Evolutionary conservation across 1,140 invertebrate species (phyloP).

Genomic region (Drosophila varians): DNA sequence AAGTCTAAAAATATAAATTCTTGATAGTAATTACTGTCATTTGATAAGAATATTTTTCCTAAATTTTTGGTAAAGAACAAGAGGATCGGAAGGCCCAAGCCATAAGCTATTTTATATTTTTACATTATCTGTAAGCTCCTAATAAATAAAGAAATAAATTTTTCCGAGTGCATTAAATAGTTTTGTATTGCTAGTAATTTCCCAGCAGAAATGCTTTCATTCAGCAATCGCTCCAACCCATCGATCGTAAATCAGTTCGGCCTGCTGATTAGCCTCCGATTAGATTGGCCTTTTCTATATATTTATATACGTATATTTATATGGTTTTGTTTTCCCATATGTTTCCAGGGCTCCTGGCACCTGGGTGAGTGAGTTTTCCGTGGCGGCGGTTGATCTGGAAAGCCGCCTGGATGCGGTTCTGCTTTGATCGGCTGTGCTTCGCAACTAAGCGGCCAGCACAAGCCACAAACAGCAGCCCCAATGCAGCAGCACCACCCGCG

Average conservation of each 20-base stretch:
- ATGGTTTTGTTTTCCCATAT: background rate
- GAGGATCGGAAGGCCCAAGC: too few relatives aligned
- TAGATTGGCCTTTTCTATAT: conserved; percentile 15
- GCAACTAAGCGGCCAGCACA: conserved; percentile 91
- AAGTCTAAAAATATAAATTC: too few relatives aligned
- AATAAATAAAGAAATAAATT: too few relatives aligned
- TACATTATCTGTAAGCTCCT: too few relatives aligned
- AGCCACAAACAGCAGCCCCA: conserved; percentile 31
- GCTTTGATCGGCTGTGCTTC: conserved; percentile 93
- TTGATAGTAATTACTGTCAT: too few relatives aligned
- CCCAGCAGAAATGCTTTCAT: too few relatives aligned
- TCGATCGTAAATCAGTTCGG: conserved; percentile 46
- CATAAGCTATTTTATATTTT: too few relatives aligned
- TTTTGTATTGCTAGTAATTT: too few relatives aligned
- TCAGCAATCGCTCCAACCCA: conserved; percentile 10
- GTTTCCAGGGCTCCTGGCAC: conserved; percentile 49
- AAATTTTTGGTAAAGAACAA: too few relatives aligned
- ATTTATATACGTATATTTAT: conserved; percentile 1
- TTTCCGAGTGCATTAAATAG: too few relatives aligned
- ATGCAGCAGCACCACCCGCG: conserved; percentile 9
- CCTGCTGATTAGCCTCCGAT: conserved; percentile 41
- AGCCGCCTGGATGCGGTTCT: conserved; percentile 93
- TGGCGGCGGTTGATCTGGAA: conserved; percentile 69
- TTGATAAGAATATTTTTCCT: background rate
- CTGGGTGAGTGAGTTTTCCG: conserved; percentile 42